These are phyloP conservation scores for Channa striata DNA, from an alignment of 2,797 vertebrate genomes.

Conservation along the genomic window DNA sequence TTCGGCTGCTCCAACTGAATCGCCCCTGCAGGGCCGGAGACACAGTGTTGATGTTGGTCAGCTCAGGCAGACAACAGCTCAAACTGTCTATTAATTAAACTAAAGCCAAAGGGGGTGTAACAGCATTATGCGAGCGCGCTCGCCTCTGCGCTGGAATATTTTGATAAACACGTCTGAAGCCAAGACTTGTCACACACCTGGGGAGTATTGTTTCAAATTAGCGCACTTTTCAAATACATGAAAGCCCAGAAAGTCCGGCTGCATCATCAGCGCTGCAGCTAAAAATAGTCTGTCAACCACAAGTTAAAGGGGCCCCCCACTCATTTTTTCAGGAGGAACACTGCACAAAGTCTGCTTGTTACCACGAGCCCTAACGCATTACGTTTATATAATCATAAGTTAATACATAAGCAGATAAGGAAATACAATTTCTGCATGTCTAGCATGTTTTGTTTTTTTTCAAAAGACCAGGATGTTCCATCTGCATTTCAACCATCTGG, in stretches of 20 bases:
- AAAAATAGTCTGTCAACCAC: not conserved
- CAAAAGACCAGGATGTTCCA: too few species aligned
- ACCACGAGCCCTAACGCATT: too few species aligned
- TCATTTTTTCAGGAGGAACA: not conserved
- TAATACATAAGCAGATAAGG: too few species aligned
- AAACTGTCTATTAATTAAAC: conserved; percentile 35
- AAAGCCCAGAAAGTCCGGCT: not conserved
- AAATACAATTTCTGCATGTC: not conserved
- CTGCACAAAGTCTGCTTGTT: too few species aligned
- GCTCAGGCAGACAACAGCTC: conserved; percentile 27
- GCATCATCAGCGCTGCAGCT: not conserved
- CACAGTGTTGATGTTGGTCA: conserved; percentile 9
- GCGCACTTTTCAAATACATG: not conserved
- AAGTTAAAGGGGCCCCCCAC: too few species aligned
- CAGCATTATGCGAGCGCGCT: conserved; percentile 9
- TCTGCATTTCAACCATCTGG: too few species aligned
- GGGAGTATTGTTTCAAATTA: conserved; percentile 15
- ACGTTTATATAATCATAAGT: too few species aligned
- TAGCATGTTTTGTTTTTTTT: too few species aligned
- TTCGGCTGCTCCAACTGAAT: conserved; percentile 9
- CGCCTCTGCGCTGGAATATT: conserved; percentile 17
- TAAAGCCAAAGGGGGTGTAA: conserved; percentile 8
- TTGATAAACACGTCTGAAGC: conserved; percentile 23
- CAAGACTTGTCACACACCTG: conserved; percentile 17
- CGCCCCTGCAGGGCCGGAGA: conserved; percentile 1